Evolutionary conservation across 2,888 invertebrate genomes (phyloP), one percentile per base, ranked within the genome.

Genomic region (Erebia aethiops): DNA sequence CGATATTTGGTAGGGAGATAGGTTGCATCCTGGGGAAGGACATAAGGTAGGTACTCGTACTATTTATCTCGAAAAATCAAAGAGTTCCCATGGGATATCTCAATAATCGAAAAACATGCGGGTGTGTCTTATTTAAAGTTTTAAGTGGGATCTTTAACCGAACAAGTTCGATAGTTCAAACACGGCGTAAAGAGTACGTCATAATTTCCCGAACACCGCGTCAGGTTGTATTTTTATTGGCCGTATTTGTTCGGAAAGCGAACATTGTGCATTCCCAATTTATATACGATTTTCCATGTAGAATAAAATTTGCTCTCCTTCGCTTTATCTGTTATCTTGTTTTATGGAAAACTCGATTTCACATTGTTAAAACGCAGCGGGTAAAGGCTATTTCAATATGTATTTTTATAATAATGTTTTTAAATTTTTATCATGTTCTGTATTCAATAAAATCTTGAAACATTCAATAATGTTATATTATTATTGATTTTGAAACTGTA

Each of bases 181-280:
- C 21, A 3, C 21, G 14, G 21, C 21, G 14, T 62, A 49, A 26
- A 21, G 14, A 49, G 62, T 62, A 72, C 66, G 64, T 74, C 70
- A 77, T 77, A 74, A 77, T 77, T 76, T 73, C 72, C 72, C 74
- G 72, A 74, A 76, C 75, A 76, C 71, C 64, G 70, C 76, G 71
- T 75, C 75, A 74, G 73, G 74, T 76, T 76, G 74, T 78, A 76
- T 75, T 78, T 76, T 76, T 76, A 78, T 77, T 77, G 77, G 77
- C 74, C 73, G 67, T 77, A 77, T 77, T 76, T 77, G 77, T 76
- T 73, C 75, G 75, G 73, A 76, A 75, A 69, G 76, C 75, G 76
- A 73, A 73, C 76, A 75, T 71, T 70, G 65, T 72, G 70, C 73
- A 74, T 76, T 76, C 70, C 65, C 66, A 70, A 74, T 73, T 75